These are phyloP conservation scores for Falco novaeseelandiae DNA, from an alignment of 2,797 vertebrate species.

Conservation along the genomic window DNA sequence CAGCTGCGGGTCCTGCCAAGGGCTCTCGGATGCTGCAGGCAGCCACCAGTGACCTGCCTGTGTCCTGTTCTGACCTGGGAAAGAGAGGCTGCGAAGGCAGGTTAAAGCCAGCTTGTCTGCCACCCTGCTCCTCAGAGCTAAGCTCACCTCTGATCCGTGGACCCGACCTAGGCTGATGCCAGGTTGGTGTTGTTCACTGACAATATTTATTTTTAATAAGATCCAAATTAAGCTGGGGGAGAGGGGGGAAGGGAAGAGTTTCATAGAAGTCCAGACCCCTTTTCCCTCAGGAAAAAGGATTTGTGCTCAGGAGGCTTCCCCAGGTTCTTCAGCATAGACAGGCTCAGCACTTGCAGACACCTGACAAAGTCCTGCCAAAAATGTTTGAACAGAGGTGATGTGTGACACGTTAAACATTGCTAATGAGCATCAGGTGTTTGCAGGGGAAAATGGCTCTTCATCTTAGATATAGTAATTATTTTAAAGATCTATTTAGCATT, in stretches of 20 bases:
- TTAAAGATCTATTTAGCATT: slow-evolving; percentile 74
- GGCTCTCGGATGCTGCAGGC: background rate
- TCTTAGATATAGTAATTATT: slow-evolving; percentile 62
- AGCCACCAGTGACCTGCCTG: background rate
- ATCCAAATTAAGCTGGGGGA: background rate
- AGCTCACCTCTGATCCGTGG: background rate
- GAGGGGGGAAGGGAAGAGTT: background rate
- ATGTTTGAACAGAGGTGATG: background rate
- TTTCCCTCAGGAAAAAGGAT: background rate
- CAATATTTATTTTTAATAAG: background rate
- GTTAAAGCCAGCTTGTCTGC: background rate
- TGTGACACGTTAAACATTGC: slow-evolving; percentile 33
- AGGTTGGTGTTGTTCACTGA: background rate
- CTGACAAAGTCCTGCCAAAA: background rate
- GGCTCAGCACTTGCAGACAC: background rate
- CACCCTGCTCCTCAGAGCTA: background rate
- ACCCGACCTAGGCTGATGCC: background rate
- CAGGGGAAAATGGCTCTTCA: background rate
- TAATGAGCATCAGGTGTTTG: slow-evolving; percentile 69
- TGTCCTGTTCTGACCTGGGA: background rate
- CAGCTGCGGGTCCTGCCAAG: background rate
- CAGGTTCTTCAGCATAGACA: background rate
- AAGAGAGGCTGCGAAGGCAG: background rate
- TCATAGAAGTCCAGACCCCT: background rate
- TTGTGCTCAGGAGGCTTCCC: background rate